Evolutionary conservation across 1,140 invertebrate genomes (phyloP).

Genomic region (Camponotus pennsylvanicus): DNA sequence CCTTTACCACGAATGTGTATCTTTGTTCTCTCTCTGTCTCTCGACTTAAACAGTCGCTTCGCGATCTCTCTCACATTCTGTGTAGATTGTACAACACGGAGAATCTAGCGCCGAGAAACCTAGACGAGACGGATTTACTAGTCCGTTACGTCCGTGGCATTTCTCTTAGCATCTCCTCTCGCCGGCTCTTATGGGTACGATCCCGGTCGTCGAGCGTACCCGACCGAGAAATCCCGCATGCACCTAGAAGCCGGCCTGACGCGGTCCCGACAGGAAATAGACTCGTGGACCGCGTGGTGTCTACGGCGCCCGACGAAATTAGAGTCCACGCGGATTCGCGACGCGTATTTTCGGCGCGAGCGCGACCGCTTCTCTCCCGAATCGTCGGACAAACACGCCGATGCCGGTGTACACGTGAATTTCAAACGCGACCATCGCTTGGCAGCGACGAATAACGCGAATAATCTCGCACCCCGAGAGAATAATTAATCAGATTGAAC

Average conservation of each 20-base stretch:
- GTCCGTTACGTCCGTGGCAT: slow-evolving; percentile 40
- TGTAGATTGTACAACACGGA: slow-evolving; percentile 20
- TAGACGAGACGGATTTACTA: slow-evolving; percentile 65
- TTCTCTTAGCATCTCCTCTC: slow-evolving; percentile 32
- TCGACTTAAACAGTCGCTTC: background rate
- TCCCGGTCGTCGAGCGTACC: background rate
- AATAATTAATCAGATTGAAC: background rate
- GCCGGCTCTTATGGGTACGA: background rate
- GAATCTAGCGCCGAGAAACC: slow-evolving; percentile 26
- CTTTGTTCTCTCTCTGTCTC: slow-evolving; percentile 5
- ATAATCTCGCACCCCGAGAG: background rate
- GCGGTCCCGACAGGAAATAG: slow-evolving; percentile 75
- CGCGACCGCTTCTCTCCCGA: slow-evolving; percentile 66
- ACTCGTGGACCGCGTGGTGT: slow-evolving; percentile 83
- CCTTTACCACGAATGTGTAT: slow-evolving; percentile 38
- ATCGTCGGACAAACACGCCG: slow-evolving; percentile 22
- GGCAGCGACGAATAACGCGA: background rate
- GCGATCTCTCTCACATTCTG: slow-evolving; percentile 41
- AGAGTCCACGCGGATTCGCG: slow-evolving; percentile 82
- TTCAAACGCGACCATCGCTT: slow-evolving; percentile 8
- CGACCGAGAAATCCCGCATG: slow-evolving; percentile 75
- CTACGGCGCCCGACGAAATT: slow-evolving; percentile 82
- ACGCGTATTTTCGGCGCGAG: slow-evolving; percentile 77
- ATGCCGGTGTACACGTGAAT: slow-evolving; percentile 29
- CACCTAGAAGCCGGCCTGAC: slow-evolving; percentile 70